Evolutionary conservation across 2,797 vertebrate species (phyloP).

Genomic region (Artibeus lituratus): DNA sequence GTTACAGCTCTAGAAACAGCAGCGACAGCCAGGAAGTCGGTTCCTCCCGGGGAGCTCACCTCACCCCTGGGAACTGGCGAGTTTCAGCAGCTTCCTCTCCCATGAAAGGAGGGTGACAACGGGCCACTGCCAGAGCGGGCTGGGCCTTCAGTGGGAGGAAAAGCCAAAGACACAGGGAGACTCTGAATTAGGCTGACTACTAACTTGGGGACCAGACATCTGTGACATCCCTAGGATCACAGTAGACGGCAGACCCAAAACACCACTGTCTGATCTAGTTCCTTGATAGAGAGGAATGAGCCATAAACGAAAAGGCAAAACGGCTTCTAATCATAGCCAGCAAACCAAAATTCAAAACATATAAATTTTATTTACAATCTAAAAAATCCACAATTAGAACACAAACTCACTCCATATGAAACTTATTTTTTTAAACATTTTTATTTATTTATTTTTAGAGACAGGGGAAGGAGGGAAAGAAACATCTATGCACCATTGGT

Average conservation of each 20-base stretch:
- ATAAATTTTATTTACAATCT: not conserved
- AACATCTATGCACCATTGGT: no score
- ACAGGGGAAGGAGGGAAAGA: no score
- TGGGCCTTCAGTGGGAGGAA: not conserved
- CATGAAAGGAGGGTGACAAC: not conserved
- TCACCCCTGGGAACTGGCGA: not conserved
- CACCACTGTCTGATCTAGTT: not conserved
- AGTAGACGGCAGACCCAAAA: not conserved
- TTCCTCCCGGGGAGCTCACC: not conserved
- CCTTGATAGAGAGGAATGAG: not conserved
- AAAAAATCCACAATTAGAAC: not conserved
- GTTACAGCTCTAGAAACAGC: not conserved
- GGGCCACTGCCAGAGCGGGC: not conserved
- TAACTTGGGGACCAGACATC: not conserved
- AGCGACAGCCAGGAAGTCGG: not conserved
- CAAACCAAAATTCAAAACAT: conserved; percentile 8
- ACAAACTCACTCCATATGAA: conserved; percentile 15
- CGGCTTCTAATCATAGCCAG: not conserved
- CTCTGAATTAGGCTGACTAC: not conserved
- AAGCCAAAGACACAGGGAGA: not conserved
- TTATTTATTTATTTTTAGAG: no score
- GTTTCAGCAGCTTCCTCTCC: not conserved
- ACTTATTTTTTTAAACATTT: not conserved
- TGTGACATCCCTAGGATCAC: not conserved
- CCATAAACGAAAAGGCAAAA: not conserved